Conservation (phyloP, 92 coral and sea anemone genomes). For the Metridium senile region DNA sequence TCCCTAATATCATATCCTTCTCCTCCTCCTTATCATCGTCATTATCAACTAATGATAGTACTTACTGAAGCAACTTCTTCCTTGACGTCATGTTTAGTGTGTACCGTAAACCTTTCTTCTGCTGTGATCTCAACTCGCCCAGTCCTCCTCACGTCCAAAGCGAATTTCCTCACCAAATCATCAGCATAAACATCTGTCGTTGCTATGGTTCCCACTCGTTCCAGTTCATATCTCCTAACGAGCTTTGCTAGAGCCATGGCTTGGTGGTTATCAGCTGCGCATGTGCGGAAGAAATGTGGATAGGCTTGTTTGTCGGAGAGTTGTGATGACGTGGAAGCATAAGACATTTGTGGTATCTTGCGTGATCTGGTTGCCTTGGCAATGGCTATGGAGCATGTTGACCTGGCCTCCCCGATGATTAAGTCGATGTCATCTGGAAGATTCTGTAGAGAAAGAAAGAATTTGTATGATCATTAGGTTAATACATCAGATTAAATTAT, state of each 20-base stretch:
- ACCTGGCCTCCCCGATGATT: slow-evolving; percentile 95
- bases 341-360: slow-evolving; percentile 89
- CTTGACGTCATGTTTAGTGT: slow-evolving; percentile 57
- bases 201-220: slow-evolving; percentile 84
- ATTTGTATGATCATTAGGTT: neutral
- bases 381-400: slow-evolving; percentile 92
- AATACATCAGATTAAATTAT: neutral
- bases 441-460: slow-evolving; percentile 49
- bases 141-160: slow-evolving; percentile 71
- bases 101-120: slow-evolving; percentile 77
- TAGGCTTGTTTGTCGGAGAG: slow-evolving; percentile 85
- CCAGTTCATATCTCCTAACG: slow-evolving; percentile 78
- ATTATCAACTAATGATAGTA: too few relatives aligned
- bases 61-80: slow-evolving; percentile 71
- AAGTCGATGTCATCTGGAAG: slow-evolving; percentile 86
- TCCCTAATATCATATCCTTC: too few relatives aligned
- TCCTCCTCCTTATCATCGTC: too few relatives aligned
- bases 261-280: slow-evolving; percentile 87
- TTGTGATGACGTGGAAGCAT: slow-evolving; percentile 87
- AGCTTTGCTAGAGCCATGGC: slow-evolving; percentile 82
- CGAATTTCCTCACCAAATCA: slow-evolving; percentile 79
- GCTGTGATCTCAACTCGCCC: slow-evolving; percentile 77
- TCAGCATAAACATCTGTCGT: slow-evolving; percentile 82
- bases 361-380: slow-evolving; percentile 79
- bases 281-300: slow-evolving; percentile 95